Conservation (phyloP, 1,140 invertebrate genomes). For the Ips typographus region DNA sequence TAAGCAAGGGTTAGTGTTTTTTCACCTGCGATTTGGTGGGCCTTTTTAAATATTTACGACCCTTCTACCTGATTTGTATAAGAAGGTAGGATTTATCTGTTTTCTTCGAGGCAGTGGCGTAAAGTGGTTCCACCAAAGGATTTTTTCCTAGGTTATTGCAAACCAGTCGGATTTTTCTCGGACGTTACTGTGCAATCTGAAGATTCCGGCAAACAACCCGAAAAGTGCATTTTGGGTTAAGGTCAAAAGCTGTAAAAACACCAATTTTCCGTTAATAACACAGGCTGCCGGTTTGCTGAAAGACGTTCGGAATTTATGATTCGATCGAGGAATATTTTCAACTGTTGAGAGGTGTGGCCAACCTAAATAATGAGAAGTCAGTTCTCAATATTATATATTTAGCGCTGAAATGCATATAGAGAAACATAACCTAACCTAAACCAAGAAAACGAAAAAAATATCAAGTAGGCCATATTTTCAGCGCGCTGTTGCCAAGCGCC, state of each 20-base stretch:
- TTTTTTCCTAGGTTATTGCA: too few species aligned
- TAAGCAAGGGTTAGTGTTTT: conserved; percentile 19
- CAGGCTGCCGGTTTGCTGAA: background rate
- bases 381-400: background rate
- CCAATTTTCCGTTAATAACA: conserved; percentile 26
- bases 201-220: background rate
- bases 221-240: conserved; percentile 8
- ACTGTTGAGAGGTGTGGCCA: conserved; percentile 6
- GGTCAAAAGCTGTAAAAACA: conserved; percentile 29
- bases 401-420: background rate
- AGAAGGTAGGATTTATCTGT: background rate
- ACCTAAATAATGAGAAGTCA: background rate
- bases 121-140: too few species aligned
- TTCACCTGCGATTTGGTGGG: conserved; percentile 6
- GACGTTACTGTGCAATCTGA: background rate
- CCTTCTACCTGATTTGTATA: conserved; percentile 14
- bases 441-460: too few species aligned
- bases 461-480: too few species aligned
- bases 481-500: too few species aligned
- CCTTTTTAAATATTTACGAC: conserved; percentile 6
- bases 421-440: too few species aligned
- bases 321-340: background rate
- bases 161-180: too few species aligned
- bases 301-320: conserved; percentile 24
- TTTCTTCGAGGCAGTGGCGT: background rate